phyloP scores from a whole-genome alignment of 2,797 vertebrate genomes.

The Oreochromis mossambicus region DNA sequence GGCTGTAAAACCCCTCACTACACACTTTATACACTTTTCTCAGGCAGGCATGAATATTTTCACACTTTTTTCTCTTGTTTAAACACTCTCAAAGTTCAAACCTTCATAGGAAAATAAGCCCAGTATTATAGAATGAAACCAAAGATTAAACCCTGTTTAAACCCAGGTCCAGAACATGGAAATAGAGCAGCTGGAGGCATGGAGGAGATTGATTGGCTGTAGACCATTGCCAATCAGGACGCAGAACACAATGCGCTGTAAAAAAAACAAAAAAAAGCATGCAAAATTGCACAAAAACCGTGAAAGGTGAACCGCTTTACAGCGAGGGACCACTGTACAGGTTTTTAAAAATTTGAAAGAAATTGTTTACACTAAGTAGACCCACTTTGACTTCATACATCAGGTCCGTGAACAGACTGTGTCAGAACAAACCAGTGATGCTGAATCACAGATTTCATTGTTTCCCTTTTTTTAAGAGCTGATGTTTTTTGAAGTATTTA shows the following conservation, averaged over 20 bases:
- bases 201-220: neutral
- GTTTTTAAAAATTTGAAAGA: neutral
- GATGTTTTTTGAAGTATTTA: neutral
- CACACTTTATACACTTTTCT: neutral
- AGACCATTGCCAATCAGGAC: rapidly evolving
- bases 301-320: neutral
- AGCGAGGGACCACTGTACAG: rapidly evolving
- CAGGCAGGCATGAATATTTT: neutral
- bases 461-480: neutral
- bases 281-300: neutral
- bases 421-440: neutral
- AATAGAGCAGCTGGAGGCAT: neutral
- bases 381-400: neutral
- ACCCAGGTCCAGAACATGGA: neutral
- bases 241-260: neutral
- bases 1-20: neutral
- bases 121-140: neutral
- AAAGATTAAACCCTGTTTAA: neutral
- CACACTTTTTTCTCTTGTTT: neutral
- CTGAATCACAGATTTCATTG: neutral
- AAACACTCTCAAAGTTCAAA: neutral
- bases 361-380: neutral
- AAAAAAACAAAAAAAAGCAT: neutral
- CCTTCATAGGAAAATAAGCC: neutral
- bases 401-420: neutral